A percentile compares a stretch with the other conserved stretches of the same genome.
Conservation (phyloP, 2,113 vertebrate species). For the Notiomystis cincta region DNA sequence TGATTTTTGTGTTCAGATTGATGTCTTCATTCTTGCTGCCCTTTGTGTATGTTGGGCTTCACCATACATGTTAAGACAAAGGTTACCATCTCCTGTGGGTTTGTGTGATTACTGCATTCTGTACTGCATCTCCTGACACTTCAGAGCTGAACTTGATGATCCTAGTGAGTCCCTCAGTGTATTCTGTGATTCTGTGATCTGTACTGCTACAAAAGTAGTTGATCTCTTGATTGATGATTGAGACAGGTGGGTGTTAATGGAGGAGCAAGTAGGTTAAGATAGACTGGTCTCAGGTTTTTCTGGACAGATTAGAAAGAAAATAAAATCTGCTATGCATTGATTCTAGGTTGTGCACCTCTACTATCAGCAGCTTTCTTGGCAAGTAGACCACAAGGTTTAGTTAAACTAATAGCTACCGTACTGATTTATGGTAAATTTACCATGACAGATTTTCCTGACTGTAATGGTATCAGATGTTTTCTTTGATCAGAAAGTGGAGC, state of each 20-base stretch:
- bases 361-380: neutral
- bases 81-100: neutral
- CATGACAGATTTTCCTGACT: neutral
- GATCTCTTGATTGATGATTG: neutral
- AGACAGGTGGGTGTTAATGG: neutral
- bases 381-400: neutral
- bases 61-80: neutral
- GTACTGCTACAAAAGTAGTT: neutral
- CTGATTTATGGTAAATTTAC: neutral
- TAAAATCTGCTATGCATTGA: neutral
- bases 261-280: neutral
- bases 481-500: neutral
- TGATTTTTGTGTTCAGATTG: neutral
- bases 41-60: neutral
- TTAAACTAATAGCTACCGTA: fast-evolving
- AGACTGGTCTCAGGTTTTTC: neutral
- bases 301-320: neutral
- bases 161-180: too few relatives aligned
- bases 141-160: neutral
- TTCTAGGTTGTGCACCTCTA: neutral
- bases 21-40: neutral
- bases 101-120: neutral
- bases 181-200: neutral
- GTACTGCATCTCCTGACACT: neutral
- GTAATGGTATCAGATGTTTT: neutral